phyloP scores from a whole-genome alignment of 2,888 invertebrate species.

The Marasmarcha lunaedactyla region DNA sequence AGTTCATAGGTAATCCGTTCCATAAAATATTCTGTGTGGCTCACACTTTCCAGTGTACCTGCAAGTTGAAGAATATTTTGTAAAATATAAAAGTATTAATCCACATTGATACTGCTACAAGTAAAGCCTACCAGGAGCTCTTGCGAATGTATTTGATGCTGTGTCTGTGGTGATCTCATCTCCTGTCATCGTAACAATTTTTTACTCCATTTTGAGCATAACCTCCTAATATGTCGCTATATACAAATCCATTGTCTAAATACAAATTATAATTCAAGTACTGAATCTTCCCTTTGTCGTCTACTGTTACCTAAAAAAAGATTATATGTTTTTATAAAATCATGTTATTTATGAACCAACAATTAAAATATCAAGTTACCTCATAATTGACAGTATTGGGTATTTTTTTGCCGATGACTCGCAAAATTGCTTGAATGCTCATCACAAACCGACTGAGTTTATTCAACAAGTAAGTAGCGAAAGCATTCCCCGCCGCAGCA shows the following conservation, averaged over 20 bases:
- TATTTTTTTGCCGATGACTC: constrained; percentile 74
- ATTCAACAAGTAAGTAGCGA: constrained; percentile 74
- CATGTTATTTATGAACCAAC: no score
- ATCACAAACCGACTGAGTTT: constrained; percentile 79
- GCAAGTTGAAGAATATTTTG: no score
- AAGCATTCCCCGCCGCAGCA: constrained; percentile 74
- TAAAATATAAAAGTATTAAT: no score
- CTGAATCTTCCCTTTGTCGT: background rate
- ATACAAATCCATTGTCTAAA: constrained; percentile 32
- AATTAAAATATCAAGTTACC: no score
- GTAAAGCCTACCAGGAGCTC: constrained; percentile 3
- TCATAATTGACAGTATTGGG: constrained; percentile 74
- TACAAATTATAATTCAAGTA: constrained; percentile 46
- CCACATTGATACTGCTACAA: background rate
- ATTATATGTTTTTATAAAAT: no score
- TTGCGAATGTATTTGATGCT: constrained; percentile 18
- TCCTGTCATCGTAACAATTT: constrained; percentile 3
- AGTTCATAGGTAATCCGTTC: constrained; percentile 14
- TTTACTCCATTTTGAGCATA: background rate
- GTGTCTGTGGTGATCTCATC: constrained; percentile 23
- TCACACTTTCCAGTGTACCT: background rate
- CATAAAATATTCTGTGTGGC: constrained; percentile 9
- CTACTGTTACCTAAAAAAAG: background rate
- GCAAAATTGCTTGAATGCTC: constrained; percentile 79
- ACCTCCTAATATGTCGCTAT: background rate